phyloP scores from a whole-genome alignment of 2,888 invertebrate genomes.

The Pyrrhopygopsis socrates region DNA sequence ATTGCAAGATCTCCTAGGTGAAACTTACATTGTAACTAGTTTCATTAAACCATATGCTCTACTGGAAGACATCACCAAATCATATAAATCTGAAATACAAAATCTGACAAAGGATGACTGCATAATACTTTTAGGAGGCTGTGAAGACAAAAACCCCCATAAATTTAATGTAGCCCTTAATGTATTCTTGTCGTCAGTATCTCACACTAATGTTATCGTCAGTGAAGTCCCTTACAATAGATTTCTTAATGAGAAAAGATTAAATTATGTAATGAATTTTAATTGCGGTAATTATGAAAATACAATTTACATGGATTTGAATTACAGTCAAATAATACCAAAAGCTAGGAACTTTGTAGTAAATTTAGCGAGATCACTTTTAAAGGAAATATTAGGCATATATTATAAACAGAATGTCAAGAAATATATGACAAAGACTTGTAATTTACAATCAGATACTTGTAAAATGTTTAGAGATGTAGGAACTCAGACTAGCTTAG shows the following conservation, averaged over 20 bases:
- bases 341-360: background rate
- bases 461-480: too few species aligned
- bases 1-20: background rate
- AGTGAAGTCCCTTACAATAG: slow-evolving; percentile 3
- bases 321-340: slow-evolving; percentile 1
- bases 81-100: background rate
- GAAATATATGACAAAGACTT: too few species aligned
- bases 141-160: slow-evolving; percentile 10
- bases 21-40: background rate
- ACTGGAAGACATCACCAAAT: background rate
- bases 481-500: too few species aligned
- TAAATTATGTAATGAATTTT: background rate
- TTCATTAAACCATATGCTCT: background rate
- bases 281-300: background rate
- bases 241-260: slow-evolving; percentile 15
- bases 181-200: background rate
- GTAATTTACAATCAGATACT: too few species aligned
- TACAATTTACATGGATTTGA: background rate
- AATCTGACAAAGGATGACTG: background rate
- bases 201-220: slow-evolving; percentile 9
- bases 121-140: slow-evolving; percentile 5
- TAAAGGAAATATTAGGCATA: background rate
- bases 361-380: background rate
- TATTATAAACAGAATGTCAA: background rate
- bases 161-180: background rate